Percentiles rank a stretch among this genome's conserved stretches.
Conservation (phyloP, 2,797 vertebrate genomes). For the Pygocentrus nattereri region DNA sequence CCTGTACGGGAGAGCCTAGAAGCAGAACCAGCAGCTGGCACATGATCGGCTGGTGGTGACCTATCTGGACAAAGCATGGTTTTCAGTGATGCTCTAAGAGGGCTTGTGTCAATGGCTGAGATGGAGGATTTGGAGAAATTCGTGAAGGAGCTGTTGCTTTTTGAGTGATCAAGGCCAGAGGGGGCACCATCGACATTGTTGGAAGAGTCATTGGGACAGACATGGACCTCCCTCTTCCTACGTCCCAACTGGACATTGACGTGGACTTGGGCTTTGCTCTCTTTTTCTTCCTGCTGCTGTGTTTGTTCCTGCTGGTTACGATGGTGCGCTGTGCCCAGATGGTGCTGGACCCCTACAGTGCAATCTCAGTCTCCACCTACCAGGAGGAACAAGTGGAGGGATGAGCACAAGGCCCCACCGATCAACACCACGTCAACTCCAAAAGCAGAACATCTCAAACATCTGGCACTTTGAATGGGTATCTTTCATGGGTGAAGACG, state of each 20-base stretch:
- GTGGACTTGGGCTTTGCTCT: slow-evolving; percentile 82
- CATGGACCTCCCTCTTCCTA: slow-evolving; percentile 67
- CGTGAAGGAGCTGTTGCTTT: background rate
- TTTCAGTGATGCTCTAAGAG: background rate
- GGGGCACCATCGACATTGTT: background rate
- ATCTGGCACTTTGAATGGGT: background rate
- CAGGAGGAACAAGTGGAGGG: slow-evolving; percentile 72
- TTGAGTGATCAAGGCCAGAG: background rate
- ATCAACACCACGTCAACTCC: background rate
- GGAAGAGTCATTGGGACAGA: background rate
- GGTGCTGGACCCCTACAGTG: slow-evolving; percentile 82
- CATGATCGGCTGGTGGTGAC: background rate
- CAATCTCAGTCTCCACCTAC: slow-evolving; percentile 72
- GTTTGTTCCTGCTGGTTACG: slow-evolving; percentile 78
- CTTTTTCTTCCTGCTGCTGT: slow-evolving; percentile 81
- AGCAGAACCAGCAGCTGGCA: background rate
- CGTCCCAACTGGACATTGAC: slow-evolving; percentile 69
- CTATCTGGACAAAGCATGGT: background rate
- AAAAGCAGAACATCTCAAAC: background rate
- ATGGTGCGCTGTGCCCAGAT: slow-evolving; percentile 81
- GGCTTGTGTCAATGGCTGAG: background rate
- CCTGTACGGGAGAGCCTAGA: background rate
- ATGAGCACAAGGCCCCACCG: background rate
- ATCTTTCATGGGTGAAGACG: background rate
- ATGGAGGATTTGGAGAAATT: background rate